Evolutionary conservation across 2,113 vertebrate genomes (phyloP).

Genomic region (Lontra canadensis): DNA sequence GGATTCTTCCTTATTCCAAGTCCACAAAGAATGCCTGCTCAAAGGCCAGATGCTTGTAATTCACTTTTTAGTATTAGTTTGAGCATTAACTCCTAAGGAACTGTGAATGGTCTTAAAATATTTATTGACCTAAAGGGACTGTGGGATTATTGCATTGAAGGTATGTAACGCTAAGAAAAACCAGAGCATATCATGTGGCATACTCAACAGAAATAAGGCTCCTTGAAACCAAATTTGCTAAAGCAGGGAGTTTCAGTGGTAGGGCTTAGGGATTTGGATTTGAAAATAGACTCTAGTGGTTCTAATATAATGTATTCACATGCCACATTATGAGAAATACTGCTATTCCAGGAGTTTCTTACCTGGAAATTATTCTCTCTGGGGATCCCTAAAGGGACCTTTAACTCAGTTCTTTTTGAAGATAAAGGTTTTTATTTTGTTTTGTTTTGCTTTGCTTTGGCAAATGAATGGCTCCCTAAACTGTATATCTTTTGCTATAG

Average conservation of each 20-base stretch:
- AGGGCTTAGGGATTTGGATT: not conserved
- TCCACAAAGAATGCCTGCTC: not conserved
- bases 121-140: not conserved
- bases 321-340: not conserved
- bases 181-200: not conserved
- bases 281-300: not conserved
- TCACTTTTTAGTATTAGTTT: not conserved
- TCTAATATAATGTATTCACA: not conserved
- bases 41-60: not conserved
- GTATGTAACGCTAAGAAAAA: slow-evolving; percentile 8
- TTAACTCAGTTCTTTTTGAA: not conserved
- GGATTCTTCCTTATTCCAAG: not conserved
- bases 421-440: not conserved
- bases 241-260: not conserved
- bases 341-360: not conserved
- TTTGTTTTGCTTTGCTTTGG: not conserved
- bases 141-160: not conserved
- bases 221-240: not conserved
- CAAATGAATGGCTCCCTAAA: not conserved
- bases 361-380: not conserved
- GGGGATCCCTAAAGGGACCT: not conserved
- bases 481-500: not conserved
- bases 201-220: not conserved
- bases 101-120: slow-evolving; percentile 26
- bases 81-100: slow-evolving; percentile 8